Evolutionary conservation across 2,797 vertebrate genomes (phyloP).

Genomic region (Lacerta viridis): DNA sequence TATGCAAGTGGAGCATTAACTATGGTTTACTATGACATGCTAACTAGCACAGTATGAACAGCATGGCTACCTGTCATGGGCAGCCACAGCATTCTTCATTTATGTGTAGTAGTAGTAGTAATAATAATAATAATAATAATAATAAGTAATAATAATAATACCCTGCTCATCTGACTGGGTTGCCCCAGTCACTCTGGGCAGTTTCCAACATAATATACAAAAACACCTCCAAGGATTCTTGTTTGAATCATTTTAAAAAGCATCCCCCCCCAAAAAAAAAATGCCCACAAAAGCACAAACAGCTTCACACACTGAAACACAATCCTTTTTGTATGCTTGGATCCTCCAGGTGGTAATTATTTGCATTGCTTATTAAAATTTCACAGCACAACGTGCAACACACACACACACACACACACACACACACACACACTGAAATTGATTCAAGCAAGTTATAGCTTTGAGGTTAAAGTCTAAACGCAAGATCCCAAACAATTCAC

Average conservation of each 20-base stretch:
- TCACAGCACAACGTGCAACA: slow-evolving; percentile 78
- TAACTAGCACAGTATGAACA: not conserved
- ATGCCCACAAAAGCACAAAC: not conserved
- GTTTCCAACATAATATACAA: no score
- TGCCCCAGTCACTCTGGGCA: no score
- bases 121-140: no score
- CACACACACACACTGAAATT: slow-evolving; percentile 46
- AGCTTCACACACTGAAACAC: not conserved
- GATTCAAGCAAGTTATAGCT: slow-evolving; percentile 72
- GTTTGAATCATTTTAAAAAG: no score
- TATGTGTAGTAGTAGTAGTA: not conserved
- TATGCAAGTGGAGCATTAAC: no score
- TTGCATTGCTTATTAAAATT: slow-evolving; percentile 56
- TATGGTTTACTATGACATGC: no score
- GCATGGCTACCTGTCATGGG: slow-evolving; percentile 5
- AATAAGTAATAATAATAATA: no score
- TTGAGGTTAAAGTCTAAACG: slow-evolving; percentile 76
- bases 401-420: slow-evolving; percentile 56
- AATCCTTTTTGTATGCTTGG: not conserved
- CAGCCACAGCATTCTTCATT: not conserved
- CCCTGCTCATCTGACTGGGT: no score
- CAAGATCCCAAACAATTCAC: slow-evolving; percentile 72
- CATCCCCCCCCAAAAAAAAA: not conserved
- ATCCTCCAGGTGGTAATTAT: not conserved
- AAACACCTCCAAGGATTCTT: no score